phyloP scores from a whole-genome alignment of 2,113 vertebrate species.

The Gorsachius goisagi region DNA sequence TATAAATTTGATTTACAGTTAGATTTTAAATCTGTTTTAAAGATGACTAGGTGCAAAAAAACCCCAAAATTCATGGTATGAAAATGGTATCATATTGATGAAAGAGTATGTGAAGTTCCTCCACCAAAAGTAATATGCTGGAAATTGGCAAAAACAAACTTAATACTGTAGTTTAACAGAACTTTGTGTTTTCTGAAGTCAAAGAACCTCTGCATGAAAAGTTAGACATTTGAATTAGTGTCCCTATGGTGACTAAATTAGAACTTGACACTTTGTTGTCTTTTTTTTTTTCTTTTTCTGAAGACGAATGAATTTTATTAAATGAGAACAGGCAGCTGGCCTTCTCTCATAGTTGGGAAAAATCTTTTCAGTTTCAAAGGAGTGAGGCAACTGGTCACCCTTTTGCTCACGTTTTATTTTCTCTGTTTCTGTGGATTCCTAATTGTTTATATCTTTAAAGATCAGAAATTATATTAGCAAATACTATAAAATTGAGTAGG shows the following conservation, averaged over 20 bases:
- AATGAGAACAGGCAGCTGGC: not conserved
- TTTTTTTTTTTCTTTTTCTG: not conserved
- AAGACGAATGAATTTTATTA: not conserved
- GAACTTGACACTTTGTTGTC: not conserved
- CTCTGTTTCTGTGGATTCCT: not conserved
- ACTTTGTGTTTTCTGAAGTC: not conserved
- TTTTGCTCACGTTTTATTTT: not conserved
- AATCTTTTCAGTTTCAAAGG: not conserved
- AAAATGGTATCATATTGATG: not conserved
- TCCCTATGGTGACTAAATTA: not conserved
- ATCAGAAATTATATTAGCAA: not conserved
- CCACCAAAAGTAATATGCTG: not conserved
- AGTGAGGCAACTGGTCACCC: not conserved
- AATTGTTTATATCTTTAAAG: not conserved
- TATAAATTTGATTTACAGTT: not conserved
- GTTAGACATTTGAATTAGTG: not conserved
- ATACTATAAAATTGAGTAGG: not conserved
- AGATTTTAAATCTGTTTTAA: not conserved
- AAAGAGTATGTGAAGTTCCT: not conserved
- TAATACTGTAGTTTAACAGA: not conserved
- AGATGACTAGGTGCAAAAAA: not conserved
- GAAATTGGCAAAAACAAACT: not conserved
- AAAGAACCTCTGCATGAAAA: not conserved
- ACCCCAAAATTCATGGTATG: not conserved
- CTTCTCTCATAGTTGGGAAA: not conserved